Evolutionary conservation across 2,797 vertebrate genomes (phyloP), one percentile per base, ranked within the genome.

Genomic region (Alfaro cultratus): DNA sequence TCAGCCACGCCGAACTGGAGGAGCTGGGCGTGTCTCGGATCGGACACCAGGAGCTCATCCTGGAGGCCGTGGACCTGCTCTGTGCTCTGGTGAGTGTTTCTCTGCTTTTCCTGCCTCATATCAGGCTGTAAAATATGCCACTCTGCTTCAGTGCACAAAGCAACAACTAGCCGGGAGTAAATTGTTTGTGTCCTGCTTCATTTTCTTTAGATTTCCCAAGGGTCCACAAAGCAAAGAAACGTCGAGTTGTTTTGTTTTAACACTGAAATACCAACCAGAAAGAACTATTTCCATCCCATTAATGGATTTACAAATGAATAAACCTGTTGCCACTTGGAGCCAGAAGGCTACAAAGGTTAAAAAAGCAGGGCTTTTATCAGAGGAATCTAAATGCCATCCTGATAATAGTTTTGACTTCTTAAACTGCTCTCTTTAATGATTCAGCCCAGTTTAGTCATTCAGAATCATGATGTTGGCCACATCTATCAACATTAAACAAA

Each of bases 11-110:
- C 72, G 98, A 99, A 88, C 95, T 99, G 79, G 98, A 99, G 93
- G 98, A 99, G 89, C 95, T 99, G 84, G 98, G 98, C 21, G 98
- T 99, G 49, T 97, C 97, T 73, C 96, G 98, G 71, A 99, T 99
- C 79, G 98, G 98, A 79, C 98, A 99, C 92, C 98, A 99, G 94
- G 98, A 99, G 83, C 97, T 99, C 82, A 99, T 99, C 78, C 94
- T 99, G 91, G 98, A 99, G 94, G 98, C 98, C 16, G 98, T 99
- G 29, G 98, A 99, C 94, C 92, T 99, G 86, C 96, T 99, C 49
- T 99, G 98, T 0, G 98, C 98, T 85, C 94, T 99, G 97, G 98
- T 99, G 96, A 97, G 94, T 84, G 67, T 23, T 39, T 43, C 29
- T 72, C 41, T 16, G 64, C 74, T 34, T 55, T 53, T 55, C 26